These are phyloP conservation scores for Limnephilus marmoratus DNA, from an alignment of 2,888 invertebrate species.

Conservation along the genomic window DNA sequence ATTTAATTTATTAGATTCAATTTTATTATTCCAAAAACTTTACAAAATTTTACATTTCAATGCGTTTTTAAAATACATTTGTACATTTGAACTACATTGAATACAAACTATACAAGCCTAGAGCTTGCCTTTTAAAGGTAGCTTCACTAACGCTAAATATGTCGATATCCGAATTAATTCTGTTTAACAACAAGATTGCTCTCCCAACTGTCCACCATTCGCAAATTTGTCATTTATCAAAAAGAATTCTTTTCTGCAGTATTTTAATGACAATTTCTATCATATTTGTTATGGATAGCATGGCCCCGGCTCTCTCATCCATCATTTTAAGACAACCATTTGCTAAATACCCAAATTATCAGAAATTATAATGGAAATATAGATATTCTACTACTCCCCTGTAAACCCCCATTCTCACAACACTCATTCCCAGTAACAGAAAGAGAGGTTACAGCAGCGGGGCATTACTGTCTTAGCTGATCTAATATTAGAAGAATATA, in stretches of 20 bases:
- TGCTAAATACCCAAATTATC: slow-evolving; percentile 82
- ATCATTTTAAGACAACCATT: slow-evolving; percentile 86
- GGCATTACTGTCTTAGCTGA: background rate
- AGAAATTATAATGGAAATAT: slow-evolving; percentile 72
- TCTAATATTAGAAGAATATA: background rate
- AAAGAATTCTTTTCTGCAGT: slow-evolving; percentile 78
- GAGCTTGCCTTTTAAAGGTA: no score
- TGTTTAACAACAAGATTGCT: no score
- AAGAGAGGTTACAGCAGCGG: background rate
- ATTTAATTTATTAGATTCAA: background rate
- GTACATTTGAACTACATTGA: no score
- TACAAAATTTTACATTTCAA: no score
- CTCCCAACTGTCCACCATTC: no score
- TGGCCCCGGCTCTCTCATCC: slow-evolving; percentile 77
- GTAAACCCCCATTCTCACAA: slow-evolving; percentile 21
- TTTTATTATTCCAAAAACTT: no score
- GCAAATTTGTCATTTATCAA: no score
- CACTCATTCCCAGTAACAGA: background rate
- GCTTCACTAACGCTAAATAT: no score
- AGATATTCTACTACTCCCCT: slow-evolving; percentile 89
- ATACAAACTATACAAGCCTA: no score
- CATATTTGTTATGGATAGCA: slow-evolving; percentile 90
- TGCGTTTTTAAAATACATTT: no score
- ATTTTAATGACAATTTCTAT: slow-evolving; percentile 82
- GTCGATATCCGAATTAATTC: no score